A percentile compares a stretch with the other conserved stretches of the same genome.
Evolutionary conservation across 2,888 invertebrate species (phyloP).

Genomic region (Kuschelorhynchus macadamiae): DNA sequence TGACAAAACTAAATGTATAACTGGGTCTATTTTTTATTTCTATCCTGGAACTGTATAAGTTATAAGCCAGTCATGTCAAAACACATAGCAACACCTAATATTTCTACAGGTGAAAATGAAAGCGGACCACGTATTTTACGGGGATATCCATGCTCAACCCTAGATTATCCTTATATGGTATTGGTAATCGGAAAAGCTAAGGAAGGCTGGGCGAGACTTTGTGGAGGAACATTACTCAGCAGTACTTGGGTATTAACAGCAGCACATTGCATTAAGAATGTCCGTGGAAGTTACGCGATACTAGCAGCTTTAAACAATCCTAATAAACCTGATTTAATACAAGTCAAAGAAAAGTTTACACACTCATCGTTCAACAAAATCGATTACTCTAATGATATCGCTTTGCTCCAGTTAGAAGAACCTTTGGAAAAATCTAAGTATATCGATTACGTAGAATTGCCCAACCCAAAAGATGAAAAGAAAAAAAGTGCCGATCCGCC

Average conservation of each 20-base stretch:
- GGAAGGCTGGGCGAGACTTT: not conserved
- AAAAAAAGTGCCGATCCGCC: not conserved
- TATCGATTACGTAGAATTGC: not conserved
- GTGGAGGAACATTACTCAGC: conserved; percentile 8
- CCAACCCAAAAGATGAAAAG: not conserved
- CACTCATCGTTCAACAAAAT: not conserved
- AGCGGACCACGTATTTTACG: not conserved
- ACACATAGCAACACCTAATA: not conserved
- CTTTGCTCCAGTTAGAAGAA: not conserved
- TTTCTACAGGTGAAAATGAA: conserved; percentile 1
- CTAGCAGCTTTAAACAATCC: not conserved
- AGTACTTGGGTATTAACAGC: conserved; percentile 15
- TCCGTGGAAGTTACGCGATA: not conserved
- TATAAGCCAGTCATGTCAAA: too few relatives aligned
- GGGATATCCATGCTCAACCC: conserved; percentile 25
- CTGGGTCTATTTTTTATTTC: too few relatives aligned
- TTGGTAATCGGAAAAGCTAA: not conserved
- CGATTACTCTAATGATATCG: not conserved
- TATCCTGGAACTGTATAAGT: too few relatives aligned
- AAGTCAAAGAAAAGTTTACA: not conserved
- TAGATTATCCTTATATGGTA: conserved; percentile 25
- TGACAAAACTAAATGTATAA: too few relatives aligned
- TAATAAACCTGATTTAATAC: not conserved
- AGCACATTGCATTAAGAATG: conserved; percentile 5
- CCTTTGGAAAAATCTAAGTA: not conserved